A percentile compares a stretch with the other conserved stretches of the same genome.
Evolutionary conservation across 2,113 vertebrate species (phyloP).

Genomic region (Xenopus borealis): DNA sequence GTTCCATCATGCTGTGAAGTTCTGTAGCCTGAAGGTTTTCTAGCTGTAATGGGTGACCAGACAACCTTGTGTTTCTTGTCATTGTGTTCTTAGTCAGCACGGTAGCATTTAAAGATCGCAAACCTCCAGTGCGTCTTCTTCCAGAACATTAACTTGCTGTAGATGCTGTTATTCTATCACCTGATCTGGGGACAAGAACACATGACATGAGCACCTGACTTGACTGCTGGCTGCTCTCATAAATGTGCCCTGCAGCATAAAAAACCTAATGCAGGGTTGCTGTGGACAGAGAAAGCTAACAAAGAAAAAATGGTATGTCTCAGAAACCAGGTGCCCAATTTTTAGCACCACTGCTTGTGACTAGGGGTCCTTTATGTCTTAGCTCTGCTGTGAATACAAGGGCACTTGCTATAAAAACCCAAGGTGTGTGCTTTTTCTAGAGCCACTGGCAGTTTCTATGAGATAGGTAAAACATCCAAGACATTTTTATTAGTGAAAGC

Average conservation of each 20-base stretch:
- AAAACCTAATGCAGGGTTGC: neutral
- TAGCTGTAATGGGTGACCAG: neutral
- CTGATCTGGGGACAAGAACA: conserved; percentile 14
- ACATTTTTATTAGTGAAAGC: too few relatives aligned
- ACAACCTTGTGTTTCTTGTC: conserved; percentile 1
- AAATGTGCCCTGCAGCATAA: conserved; percentile 28
- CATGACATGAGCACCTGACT: conserved; percentile 30
- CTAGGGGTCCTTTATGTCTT: too few relatives aligned
- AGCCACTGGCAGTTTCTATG: too few relatives aligned
- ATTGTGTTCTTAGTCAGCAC: conserved; percentile 4
- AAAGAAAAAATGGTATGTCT: too few relatives aligned
- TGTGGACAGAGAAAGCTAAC: too few relatives aligned
- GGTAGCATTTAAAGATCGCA: neutral
- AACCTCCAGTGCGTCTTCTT: neutral
- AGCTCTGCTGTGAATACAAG: too few relatives aligned
- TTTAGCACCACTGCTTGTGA: too few relatives aligned
- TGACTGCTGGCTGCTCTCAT: conserved; percentile 18
- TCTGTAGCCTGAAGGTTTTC: neutral
- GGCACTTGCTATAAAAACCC: too few relatives aligned
- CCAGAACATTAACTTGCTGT: conserved; percentile 21
- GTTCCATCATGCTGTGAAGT: too few relatives aligned
- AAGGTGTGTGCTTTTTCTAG: too few relatives aligned
- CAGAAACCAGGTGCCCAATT: too few relatives aligned
- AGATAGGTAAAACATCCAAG: too few relatives aligned
- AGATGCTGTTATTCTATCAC: conserved; percentile 10